Evolutionary conservation across 2,113 vertebrate genomes (phyloP).

Genomic region (Bettongia penicillata): DNA sequence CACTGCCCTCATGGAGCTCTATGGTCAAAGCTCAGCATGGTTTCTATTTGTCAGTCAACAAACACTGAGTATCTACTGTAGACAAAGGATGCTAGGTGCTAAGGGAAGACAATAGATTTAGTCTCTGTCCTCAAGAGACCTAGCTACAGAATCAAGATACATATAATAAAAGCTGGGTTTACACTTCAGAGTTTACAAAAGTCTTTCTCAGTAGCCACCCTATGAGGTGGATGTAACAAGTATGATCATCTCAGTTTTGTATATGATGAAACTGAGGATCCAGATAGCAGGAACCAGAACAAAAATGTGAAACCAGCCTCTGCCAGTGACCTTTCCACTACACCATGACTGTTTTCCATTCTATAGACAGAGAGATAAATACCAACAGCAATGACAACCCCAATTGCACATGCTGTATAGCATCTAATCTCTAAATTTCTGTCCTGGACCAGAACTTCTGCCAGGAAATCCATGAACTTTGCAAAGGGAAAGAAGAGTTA

Average conservation of each 20-base stretch:
- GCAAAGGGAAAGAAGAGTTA: neutral
- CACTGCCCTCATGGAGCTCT: rapidly evolving
- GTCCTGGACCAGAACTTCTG: neutral
- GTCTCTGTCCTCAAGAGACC: neutral
- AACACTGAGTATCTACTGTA: neutral
- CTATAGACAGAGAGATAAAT: neutral
- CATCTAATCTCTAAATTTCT: neutral
- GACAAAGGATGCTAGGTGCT: neutral
- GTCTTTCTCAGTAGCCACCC: neutral
- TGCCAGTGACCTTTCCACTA: neutral
- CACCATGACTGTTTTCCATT: neutral
- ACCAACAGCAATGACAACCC: neutral
- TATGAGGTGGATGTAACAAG: neutral
- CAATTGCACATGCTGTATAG: neutral
- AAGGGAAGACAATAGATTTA: neutral
- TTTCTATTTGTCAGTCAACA: neutral
- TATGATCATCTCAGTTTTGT: neutral
- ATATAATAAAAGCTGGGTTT: neutral
- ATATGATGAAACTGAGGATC: neutral
- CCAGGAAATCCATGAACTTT: neutral
- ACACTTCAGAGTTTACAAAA: neutral
- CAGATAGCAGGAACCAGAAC: neutral
- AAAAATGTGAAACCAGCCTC: neutral
- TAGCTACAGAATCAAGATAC: neutral
- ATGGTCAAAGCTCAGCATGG: rapidly evolving